phyloP scores from a whole-genome alignment of 2,888 invertebrate species.

The Carcina quercana region DNA sequence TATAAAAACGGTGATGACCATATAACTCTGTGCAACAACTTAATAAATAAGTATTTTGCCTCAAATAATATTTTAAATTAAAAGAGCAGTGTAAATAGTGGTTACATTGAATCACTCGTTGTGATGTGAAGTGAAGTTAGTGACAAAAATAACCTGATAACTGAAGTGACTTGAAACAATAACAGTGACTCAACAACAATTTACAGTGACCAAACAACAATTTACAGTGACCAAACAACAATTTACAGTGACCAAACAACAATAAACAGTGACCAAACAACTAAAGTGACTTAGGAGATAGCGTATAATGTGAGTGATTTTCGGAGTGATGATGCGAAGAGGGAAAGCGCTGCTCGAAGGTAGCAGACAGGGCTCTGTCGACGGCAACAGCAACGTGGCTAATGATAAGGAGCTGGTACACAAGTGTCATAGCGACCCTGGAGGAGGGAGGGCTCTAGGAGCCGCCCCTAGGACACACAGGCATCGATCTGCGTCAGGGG shows the following conservation, averaged over 20 bases:
- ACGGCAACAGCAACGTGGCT: constrained; percentile 47
- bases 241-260: neutral
- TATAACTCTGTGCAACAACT: too few species aligned
- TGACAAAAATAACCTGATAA: neutral
- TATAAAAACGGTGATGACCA: too few species aligned
- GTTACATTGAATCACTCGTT: too few species aligned
- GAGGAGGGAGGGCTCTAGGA: constrained; percentile 64
- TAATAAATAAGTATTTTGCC: too few species aligned
- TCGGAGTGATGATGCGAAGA: constrained; percentile 67
- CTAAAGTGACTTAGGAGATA: too few species aligned
- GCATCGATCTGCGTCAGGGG: constrained; percentile 68
- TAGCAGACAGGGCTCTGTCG: constrained; percentile 66
- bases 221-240: neutral
- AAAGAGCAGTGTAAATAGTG: too few species aligned
- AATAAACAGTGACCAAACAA: neutral
- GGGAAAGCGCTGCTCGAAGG: constrained; percentile 63
- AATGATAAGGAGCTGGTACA: constrained; percentile 78
- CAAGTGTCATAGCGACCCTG: constrained; percentile 80
- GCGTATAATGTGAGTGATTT: constrained; percentile 65
- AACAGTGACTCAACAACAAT: neutral
- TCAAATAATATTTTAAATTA: too few species aligned
- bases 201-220: neutral
- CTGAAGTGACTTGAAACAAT: neutral
- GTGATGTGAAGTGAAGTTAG: too few species aligned
- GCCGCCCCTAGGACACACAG: constrained; percentile 50